Evolutionary conservation across 1,140 invertebrate species (phyloP).

Genomic region (Zaprionus inermis): DNA sequence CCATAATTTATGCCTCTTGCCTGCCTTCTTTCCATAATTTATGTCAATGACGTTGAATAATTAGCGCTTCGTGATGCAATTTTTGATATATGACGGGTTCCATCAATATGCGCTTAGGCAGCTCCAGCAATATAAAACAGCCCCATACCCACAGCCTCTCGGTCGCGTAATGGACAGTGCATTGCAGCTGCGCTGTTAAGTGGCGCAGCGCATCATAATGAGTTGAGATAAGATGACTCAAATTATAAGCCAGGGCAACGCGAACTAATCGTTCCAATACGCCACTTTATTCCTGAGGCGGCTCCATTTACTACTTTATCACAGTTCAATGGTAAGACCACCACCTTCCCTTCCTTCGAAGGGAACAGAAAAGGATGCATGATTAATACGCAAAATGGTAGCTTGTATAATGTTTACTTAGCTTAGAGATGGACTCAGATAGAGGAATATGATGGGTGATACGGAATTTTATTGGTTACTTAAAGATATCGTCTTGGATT

Average conservation of each 20-base stretch:
- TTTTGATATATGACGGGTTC: constrained; percentile 69
- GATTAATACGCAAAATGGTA: constrained; percentile 1
- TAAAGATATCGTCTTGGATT: not conserved
- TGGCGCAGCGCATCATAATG: constrained; percentile 40
- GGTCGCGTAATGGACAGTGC: not conserved
- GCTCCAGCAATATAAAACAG: constrained; percentile 34
- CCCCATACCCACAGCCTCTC: not conserved
- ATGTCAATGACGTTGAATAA: constrained; percentile 81
- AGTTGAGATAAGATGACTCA: constrained; percentile 39
- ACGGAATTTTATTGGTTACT: not conserved
- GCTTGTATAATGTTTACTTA: not conserved
- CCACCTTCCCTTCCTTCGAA: too few relatives aligned
- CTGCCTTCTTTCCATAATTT: constrained; percentile 62
- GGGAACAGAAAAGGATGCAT: not conserved
- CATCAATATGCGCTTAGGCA: constrained; percentile 66
- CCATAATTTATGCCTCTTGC: too few relatives aligned
- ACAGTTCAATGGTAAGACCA: not conserved
- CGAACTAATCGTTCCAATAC: not conserved
- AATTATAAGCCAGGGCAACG: constrained; percentile 15
- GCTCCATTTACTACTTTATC: not conserved
- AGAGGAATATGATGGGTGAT: not conserved
- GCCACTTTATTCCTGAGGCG: not conserved
- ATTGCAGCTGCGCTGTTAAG: too few relatives aligned
- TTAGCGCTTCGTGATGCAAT: constrained; percentile 64
- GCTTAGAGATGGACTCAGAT: not conserved